Percentiles rank a stretch among this genome's conserved stretches.
phyloP scores from a whole-genome alignment of 2,888 invertebrate species.

The Oeneis ivallda region DNA sequence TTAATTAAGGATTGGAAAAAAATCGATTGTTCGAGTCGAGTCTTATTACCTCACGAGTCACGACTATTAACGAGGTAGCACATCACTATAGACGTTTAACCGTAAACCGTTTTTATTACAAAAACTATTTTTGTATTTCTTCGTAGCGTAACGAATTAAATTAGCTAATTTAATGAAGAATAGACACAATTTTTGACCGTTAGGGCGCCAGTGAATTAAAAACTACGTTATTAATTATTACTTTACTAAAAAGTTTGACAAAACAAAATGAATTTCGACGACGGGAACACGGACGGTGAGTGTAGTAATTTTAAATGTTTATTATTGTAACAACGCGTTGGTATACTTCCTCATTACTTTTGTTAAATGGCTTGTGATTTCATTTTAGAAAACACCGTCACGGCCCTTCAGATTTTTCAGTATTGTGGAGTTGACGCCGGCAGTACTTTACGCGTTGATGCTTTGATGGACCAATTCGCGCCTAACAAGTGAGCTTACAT shows the following conservation, averaged over 20 bases:
- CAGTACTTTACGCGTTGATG: conserved; percentile 62
- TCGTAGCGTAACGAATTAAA: conserved; percentile 61
- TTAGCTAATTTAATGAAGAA: conserved; percentile 56
- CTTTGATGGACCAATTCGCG: conserved; percentile 72
- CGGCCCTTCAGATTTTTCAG: conserved; percentile 73
- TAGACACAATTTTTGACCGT: conserved; percentile 58
- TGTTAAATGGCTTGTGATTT: conserved; percentile 41
- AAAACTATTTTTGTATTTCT: conserved; percentile 61
- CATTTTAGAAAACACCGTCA: conserved; percentile 68
- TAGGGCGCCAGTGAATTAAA: conserved; percentile 49
- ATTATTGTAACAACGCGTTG: conserved; percentile 63
- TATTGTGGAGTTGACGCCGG: conserved; percentile 66
- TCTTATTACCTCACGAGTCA: too few relatives aligned
- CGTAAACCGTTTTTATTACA: conserved; percentile 56
- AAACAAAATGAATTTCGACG: conserved; percentile 62
- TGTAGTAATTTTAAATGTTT: conserved; percentile 45
- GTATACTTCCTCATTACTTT: conserved; percentile 53
- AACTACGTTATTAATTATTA: conserved; percentile 37
- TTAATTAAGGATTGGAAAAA: too few relatives aligned
- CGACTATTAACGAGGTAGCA: not conserved
- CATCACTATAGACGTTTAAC: conserved; percentile 45
- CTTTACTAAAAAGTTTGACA: conserved; percentile 26
- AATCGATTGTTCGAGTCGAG: too few relatives aligned
- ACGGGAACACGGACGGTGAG: conserved; percentile 65
- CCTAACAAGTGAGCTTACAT: conserved; percentile 67